phyloP scores from a whole-genome alignment of 2,888 invertebrate species.

The Corbicula japonica region DNA sequence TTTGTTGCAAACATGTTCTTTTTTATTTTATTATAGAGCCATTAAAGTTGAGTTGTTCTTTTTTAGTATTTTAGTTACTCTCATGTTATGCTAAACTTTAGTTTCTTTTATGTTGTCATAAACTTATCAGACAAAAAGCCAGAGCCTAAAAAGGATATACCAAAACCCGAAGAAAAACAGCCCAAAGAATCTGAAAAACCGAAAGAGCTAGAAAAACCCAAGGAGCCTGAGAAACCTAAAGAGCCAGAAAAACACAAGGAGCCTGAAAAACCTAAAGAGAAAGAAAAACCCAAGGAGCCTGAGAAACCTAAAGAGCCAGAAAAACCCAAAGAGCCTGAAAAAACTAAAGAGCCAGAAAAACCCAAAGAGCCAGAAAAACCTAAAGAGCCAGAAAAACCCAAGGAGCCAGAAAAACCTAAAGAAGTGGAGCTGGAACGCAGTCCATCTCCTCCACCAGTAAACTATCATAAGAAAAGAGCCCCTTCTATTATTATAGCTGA shows the following conservation, averaged over 20 bases:
- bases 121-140: constrained; percentile 26
- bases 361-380: constrained; percentile 35
- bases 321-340: constrained; percentile 51
- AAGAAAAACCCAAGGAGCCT: constrained; percentile 30
- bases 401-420: constrained; percentile 10
- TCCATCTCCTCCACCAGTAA: not conserved
- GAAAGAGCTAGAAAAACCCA: constrained; percentile 47
- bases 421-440: constrained; percentile 12
- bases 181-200: constrained; percentile 50
- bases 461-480: constrained; percentile 24
- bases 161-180: constrained; percentile 57
- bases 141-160: constrained; percentile 41
- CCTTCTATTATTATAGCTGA: constrained; percentile 75
- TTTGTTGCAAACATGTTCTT: too few species aligned
- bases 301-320: constrained; percentile 40
- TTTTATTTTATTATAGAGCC: too few species aligned
- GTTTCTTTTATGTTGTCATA: too few species aligned
- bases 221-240: constrained; percentile 33
- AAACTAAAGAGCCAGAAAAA: constrained; percentile 35
- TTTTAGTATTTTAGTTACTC: too few species aligned
- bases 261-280: constrained; percentile 38
- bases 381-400: constrained; percentile 24
- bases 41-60: too few species aligned
- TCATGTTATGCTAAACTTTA: too few species aligned
- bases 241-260: constrained; percentile 46